Base-by-base conservation (phyloP, 2,888 invertebrate genomes). In the Lomographa bimaculata region DNA sequence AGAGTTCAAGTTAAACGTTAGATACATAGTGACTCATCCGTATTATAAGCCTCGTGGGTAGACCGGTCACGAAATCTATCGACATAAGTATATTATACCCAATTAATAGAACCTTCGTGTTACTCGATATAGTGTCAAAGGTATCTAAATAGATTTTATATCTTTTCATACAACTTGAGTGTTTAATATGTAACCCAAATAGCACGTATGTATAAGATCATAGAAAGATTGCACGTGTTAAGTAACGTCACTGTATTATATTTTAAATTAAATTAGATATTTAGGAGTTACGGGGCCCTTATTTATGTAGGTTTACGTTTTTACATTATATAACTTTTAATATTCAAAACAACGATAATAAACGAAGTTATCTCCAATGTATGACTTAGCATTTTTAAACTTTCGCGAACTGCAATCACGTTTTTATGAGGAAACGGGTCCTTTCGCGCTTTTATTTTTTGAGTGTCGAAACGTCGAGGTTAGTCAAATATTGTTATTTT, bases 211-310 rank as follows among this genome's bases (percentile, higher is more conserved):
- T 60, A 60, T 73, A 75, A 73, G 68, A 73, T 69, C 66, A 72
- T 77, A 75, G 70, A 65, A 77, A 73, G 20, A 47, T 23, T 73
- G 87, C 87, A 87, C 87, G 76, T 87, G 87, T 87, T 87, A 87
- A 71, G 74, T 82, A 84, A 74, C 69, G 67, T 78, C 87, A 87
- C 87, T 73, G 81, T 75, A 82, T 81, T 87, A 83, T 86, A 79
- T 82, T 78, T 85, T 87, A 78, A 82, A 84, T 85, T 87, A 82
- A 61, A 69, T 64, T 85, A 85, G 84, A 72, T 33, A 50, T 86
- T 84, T 74, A 70, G 63, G 60, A 60, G 57, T 53, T 64, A 58
- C 66, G 66, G 75, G 75, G 73, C 72, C 76, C 79, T 76, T 70
- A 62, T 50, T 45, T 36, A 32, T 28, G 36, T 44, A 46, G 27